Evolutionary conservation across 2,113 vertebrate genomes (phyloP).

Genomic region (Zosterops japonicus): DNA sequence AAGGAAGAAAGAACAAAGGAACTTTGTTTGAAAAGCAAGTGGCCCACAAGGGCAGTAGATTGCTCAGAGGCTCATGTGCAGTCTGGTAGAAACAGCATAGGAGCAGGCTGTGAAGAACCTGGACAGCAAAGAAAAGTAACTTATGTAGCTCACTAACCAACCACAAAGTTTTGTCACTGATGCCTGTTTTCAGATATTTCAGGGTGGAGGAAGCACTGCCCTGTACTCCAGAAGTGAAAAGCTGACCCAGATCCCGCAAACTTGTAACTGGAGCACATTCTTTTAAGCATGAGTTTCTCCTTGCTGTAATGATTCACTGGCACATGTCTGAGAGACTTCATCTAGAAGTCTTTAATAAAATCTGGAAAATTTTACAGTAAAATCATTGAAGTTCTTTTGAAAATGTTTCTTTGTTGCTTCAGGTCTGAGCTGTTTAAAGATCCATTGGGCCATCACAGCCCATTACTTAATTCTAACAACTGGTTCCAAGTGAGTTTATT

Average conservation of each 20-base stretch:
- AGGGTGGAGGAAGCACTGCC: background rate
- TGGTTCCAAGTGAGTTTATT: background rate
- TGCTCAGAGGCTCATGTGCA: background rate
- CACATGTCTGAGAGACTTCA: background rate
- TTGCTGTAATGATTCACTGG: background rate
- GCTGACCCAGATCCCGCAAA: background rate
- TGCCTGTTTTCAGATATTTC: background rate
- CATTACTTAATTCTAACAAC: background rate
- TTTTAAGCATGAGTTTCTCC: background rate
- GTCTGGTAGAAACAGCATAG: background rate
- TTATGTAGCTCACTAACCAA: background rate
- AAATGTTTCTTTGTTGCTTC: background rate
- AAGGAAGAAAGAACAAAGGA: background rate
- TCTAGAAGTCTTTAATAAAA: background rate
- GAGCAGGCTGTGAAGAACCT: background rate
- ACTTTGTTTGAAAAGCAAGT: background rate
- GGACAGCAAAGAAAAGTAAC: background rate
- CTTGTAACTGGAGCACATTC: background rate
- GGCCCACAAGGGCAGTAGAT: background rate
- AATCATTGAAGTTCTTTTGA: background rate
- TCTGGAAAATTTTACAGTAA: background rate
- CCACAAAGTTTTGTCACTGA: background rate
- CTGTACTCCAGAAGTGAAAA: background rate
- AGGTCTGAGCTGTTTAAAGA: background rate
- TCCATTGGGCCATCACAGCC: background rate